Base-by-base conservation (phyloP, 1,140 invertebrate species). In the Apis florea region DNA sequence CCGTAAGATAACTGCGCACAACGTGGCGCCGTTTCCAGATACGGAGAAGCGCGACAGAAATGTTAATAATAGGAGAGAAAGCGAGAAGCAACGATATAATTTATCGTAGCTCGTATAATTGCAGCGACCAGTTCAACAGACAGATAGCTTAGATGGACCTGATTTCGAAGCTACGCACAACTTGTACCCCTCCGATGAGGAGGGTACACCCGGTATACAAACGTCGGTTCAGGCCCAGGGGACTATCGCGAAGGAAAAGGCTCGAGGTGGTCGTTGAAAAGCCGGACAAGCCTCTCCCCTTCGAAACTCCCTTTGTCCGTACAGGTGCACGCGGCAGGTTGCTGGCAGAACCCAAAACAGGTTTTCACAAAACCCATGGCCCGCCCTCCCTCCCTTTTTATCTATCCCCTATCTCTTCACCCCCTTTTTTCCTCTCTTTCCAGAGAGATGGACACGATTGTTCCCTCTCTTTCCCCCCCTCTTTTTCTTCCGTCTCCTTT, bases 261-360 rank as follows among this genome's bases (percentile, higher is more conserved):
- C 85, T 82, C 31, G 86, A 80, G 87, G 83, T 85, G 88, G 86
- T 76, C 76, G 85, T 89, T 89, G 85, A 83, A 85, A 89, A 89
- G 87, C 76, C 86, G 83, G 86, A 89, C 83, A 85, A 73, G 79
- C 83, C 74, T 24, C 73, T n/a, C 26, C n/a, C 26, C n/a, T 61
- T 80, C 70, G 63, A 31, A 67, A 67, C 47, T 75, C 70, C 67
- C 87, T 91, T 92, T 92, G 89, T 92, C 67, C 85, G 84, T 83
- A 82, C 90, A 90, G 89, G 88, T 91, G 90, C 85, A 78, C 70
- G 72, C 86, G 89, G 85, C 90, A 92, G 90, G 90, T 90, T 89
- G 86, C 83, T 89, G 90, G 89, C 89, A 88, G 80, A 77, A 84
- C 81, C 86, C 89, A 86, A 88, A 92, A 92, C 90, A 90, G 90